phyloP scores from a whole-genome alignment of 2,113 vertebrate genomes.

The Neolamprologus falcicula region DNA sequence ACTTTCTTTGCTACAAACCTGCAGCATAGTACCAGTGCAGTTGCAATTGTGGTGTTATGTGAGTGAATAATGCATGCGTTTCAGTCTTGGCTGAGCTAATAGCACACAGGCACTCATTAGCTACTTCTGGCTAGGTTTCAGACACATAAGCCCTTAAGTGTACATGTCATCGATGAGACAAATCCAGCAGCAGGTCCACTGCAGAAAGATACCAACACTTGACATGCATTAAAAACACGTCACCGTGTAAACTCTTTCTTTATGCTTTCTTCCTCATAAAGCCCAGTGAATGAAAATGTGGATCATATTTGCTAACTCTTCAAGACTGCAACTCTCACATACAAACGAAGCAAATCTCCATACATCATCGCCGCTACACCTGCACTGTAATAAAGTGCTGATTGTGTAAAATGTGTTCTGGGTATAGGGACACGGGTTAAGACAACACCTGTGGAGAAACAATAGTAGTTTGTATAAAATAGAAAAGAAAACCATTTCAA shows the following conservation, averaged over 20 bases:
- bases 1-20: neutral
- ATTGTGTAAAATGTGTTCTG: conserved; percentile 20
- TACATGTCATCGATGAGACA: conserved; percentile 41
- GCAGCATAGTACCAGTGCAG: neutral
- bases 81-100: conserved; percentile 51
- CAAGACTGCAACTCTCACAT: neutral
- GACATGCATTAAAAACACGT: neutral
- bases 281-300: neutral
- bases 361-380: neutral
- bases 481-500: neutral
- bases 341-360: conserved; percentile 27
- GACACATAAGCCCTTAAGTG: conserved; percentile 51
- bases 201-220: neutral
- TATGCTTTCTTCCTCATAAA: neutral
- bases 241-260: neutral
- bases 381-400: conserved; percentile 31
- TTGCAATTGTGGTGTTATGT: conserved; percentile 28
- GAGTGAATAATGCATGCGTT: conserved; percentile 62
- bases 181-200: conserved; percentile 4
- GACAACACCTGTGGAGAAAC: conserved; percentile 46
- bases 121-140: conserved; percentile 41
- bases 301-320: conserved; percentile 8
- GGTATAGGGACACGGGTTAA: conserved; percentile 12
- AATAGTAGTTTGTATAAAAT: conserved; percentile 2
- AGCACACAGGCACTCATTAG: conserved; percentile 53